A percentile compares a stretch with the other conserved stretches of the same genome.
Conservation (phyloP, 1,140 invertebrate genomes). For the Drosophila baimaii region DNA sequence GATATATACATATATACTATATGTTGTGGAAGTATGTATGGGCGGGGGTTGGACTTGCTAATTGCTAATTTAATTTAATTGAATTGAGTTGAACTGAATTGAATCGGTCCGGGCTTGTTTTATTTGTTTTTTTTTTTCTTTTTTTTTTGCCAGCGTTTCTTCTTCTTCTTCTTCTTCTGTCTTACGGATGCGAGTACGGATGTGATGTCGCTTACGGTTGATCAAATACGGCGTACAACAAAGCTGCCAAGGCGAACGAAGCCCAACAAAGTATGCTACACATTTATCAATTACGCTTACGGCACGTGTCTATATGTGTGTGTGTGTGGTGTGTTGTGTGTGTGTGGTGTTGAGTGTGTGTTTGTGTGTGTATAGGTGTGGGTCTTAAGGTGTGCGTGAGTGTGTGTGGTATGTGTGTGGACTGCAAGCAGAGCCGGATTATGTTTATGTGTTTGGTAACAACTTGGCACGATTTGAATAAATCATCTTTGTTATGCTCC, state of each 20-base stretch:
- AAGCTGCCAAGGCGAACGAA: conserved; percentile 67
- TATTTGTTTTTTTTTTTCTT: neutral
- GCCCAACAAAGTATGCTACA: conserved; percentile 80
- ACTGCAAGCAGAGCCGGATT: conserved; percentile 56
- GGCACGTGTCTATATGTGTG: conserved; percentile 42
- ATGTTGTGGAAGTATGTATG: neutral
- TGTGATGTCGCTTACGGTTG: conserved; percentile 49
- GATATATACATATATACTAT: neutral
- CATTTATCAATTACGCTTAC: conserved; percentile 61
- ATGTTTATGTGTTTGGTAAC: conserved; percentile 54
- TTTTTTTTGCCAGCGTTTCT: conserved; percentile 1
- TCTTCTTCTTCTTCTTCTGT: conserved; percentile 7
- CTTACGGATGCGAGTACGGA: conserved; percentile 36
- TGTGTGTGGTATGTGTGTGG: conserved; percentile 19
- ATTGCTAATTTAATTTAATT: conserved; percentile 54
- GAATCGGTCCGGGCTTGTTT: conserved; percentile 11
- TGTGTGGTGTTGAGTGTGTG: conserved; percentile 13
- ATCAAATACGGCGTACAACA: conserved; percentile 48
- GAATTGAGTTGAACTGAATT: conserved; percentile 31
- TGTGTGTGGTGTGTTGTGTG: conserved; percentile 11
- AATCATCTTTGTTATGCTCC: conserved; percentile 48
- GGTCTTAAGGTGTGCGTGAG: neutral
- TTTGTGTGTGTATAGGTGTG: neutral
- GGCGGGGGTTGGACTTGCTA: conserved; percentile 26
- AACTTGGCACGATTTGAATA: conserved; percentile 54